Conservation (phyloP, 2,888 invertebrate genomes). For the Mellilla xanthometata region DNA sequence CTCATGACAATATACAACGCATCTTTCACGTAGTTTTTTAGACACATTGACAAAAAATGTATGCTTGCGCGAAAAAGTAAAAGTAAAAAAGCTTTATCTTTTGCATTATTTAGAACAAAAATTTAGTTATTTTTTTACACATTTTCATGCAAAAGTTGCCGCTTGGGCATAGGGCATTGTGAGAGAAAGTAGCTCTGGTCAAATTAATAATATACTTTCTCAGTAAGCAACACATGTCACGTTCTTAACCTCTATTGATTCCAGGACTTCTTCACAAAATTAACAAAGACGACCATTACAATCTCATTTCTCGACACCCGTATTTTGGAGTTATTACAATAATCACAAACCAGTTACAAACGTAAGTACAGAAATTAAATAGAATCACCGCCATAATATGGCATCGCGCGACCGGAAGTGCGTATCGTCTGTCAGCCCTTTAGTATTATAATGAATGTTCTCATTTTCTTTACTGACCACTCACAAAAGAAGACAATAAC, state of each 20-base stretch:
- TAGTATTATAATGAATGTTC: slow-evolving; percentile 74
- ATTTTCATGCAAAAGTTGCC: too few relatives aligned
- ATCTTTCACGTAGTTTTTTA: too few relatives aligned
- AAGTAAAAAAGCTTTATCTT: too few relatives aligned
- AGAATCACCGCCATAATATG: slow-evolving; percentile 60
- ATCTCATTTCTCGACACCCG: slow-evolving; percentile 31
- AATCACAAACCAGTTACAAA: slow-evolving; percentile 40
- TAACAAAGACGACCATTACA: slow-evolving; percentile 19
- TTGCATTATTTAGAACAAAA: too few relatives aligned
- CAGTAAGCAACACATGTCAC: too few relatives aligned
- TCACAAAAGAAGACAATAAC: slow-evolving; percentile 74
- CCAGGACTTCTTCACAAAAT: slow-evolving; percentile 11
- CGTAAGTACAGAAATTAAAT: slow-evolving; percentile 37
- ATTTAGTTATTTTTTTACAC: too few relatives aligned
- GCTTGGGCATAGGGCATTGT: too few relatives aligned
- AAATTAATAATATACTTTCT: too few relatives aligned
- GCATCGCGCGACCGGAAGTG: slow-evolving; percentile 69
- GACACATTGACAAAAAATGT: too few relatives aligned
- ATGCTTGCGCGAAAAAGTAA: too few relatives aligned
- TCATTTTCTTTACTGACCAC: slow-evolving; percentile 77
- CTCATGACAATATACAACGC: too few relatives aligned
- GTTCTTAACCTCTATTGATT: not conserved
- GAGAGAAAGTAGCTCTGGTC: too few relatives aligned
- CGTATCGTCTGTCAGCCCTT: slow-evolving; percentile 77
- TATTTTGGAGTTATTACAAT: slow-evolving; percentile 46